phyloP scores from a whole-genome alignment of 2,888 invertebrate genomes.

The Yponomeuta plumbellus region DNA sequence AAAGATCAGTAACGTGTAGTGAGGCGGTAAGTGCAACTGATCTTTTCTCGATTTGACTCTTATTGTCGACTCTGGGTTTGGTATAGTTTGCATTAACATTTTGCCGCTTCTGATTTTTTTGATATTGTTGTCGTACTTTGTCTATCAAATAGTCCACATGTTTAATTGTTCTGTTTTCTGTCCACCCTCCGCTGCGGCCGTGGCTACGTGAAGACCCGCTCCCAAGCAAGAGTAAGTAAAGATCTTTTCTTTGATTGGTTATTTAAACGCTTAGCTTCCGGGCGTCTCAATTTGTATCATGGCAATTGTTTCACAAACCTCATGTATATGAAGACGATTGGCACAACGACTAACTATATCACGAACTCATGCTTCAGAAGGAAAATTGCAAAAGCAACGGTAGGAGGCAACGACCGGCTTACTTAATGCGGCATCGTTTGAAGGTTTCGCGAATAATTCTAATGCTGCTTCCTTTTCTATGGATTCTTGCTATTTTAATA shows the following conservation, averaged over 20 bases:
- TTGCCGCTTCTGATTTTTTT: slow-evolving; percentile 39
- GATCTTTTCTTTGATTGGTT: slow-evolving; percentile 30
- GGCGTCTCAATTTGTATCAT: slow-evolving; percentile 34
- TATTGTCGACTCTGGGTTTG: slow-evolving; percentile 26
- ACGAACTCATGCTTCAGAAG: background rate
- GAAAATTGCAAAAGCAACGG: slow-evolving; percentile 4
- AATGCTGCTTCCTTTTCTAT: slow-evolving; percentile 12
- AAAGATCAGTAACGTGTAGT: slow-evolving; percentile 34
- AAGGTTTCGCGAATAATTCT: slow-evolving; percentile 10
- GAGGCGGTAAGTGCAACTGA: slow-evolving; percentile 42
- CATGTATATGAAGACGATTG: background rate
- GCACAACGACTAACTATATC: slow-evolving; percentile 9
- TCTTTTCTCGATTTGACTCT: slow-evolving; percentile 32
- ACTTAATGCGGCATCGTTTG: slow-evolving; percentile 5
- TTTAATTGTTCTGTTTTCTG: slow-evolving; percentile 56
- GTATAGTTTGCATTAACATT: slow-evolving; percentile 38
- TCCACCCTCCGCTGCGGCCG: slow-evolving; percentile 55
- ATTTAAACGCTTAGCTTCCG: slow-evolving; percentile 57
- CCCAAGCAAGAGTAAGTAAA: slow-evolving; percentile 81
- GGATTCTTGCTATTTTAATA: slow-evolving; percentile 14
- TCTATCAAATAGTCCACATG: slow-evolving; percentile 25
- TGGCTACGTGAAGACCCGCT: slow-evolving; percentile 77
- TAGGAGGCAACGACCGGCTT: slow-evolving; percentile 4
- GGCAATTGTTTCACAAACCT: background rate
- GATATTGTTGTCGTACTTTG: slow-evolving; percentile 27